Conservation (phyloP, 37 sponge, comb jelly and placozoan genomes). For the Aplysina aerophoba region DNA sequence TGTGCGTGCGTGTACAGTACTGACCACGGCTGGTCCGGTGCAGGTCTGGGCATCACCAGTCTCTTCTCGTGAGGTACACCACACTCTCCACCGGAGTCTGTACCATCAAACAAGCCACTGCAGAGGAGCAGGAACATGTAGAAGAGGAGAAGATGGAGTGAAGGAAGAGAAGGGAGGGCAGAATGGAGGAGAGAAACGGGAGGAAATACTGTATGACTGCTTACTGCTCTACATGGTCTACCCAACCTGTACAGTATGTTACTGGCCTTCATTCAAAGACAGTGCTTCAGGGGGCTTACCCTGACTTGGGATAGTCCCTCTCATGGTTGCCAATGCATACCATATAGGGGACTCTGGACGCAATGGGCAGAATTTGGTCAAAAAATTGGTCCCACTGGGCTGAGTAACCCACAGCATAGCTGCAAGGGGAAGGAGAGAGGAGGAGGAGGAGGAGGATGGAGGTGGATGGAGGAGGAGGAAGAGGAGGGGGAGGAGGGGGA, state of each 20-base stretch:
- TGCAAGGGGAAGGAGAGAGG: slow-evolving; percentile 9
- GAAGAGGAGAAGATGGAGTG: slow-evolving; percentile 13
- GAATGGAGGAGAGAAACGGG: background rate
- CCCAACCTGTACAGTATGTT: no score
- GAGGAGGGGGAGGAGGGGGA: background rate
- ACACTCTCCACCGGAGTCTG: slow-evolving; percentile 86
- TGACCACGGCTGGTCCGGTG: slow-evolving; percentile 69
- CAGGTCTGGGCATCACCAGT: slow-evolving; percentile 73
- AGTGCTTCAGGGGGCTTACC: slow-evolving; percentile 40
- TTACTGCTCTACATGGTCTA: no score
- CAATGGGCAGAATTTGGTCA: slow-evolving; percentile 54
- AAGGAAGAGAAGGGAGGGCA: background rate
- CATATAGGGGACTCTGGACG: slow-evolving; percentile 64
- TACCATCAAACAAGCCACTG: slow-evolving; percentile 5
- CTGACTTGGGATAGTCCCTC: slow-evolving; percentile 59
- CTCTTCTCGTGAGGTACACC: slow-evolving; percentile 74
- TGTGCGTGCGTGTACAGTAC: background rate
- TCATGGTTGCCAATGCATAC: slow-evolving; percentile 85
- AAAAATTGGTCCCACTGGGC: slow-evolving; percentile 81
- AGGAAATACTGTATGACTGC: no score
- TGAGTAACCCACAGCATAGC: slow-evolving; percentile 18
- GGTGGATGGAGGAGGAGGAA: background rate
- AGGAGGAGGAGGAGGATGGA: slow-evolving; percentile 9
- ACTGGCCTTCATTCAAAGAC: no score
- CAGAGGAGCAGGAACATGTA: background rate